Evolutionary conservation across 2,888 invertebrate species (phyloP).

Genomic region (Thalpophila matura): DNA sequence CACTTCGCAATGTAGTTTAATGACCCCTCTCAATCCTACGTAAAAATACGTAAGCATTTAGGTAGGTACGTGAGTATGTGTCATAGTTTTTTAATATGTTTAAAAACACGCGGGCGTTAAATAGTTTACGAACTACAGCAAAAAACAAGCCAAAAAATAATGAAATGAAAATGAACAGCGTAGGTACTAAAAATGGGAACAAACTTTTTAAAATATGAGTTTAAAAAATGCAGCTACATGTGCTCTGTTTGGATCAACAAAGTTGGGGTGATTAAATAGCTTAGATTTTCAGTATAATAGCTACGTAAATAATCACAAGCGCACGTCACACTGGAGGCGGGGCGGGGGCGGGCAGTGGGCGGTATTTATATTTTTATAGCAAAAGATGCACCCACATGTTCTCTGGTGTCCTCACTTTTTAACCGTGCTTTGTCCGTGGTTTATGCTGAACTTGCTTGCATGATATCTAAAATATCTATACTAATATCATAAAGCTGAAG

Average conservation of each 20-base stretch:
- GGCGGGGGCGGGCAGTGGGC: constrained; percentile 14
- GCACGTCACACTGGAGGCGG: constrained; percentile 22
- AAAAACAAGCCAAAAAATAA: constrained; percentile 16
- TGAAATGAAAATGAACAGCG: constrained; percentile 24
- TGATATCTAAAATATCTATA: no score
- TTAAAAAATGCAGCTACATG: constrained; percentile 17
- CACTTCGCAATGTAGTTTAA: constrained; percentile 50
- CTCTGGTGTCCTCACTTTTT: neutral
- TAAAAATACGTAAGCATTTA: constrained; percentile 16
- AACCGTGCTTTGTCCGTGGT: neutral
- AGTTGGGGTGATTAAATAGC: constrained; percentile 10
- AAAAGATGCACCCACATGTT: neutral
- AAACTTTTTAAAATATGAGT: constrained; percentile 10
- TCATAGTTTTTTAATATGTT: constrained; percentile 24
- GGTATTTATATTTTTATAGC: constrained; percentile 24
- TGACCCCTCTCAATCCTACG: constrained; percentile 48
- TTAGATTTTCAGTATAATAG: constrained; percentile 14
- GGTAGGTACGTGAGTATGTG: constrained; percentile 8
- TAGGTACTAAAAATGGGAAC: constrained; percentile 7
- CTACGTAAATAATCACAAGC: neutral
- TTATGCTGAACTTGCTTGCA: neutral
- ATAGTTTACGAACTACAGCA: constrained; percentile 21
- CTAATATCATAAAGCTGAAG: no score
- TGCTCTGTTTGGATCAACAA: constrained; percentile 9
- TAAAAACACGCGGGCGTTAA: constrained; percentile 10